A percentile compares a stretch with the other conserved stretches of the same genome.
phyloP scores from a whole-genome alignment of 2,888 invertebrate species.

The Linyphia triangularis region DNA sequence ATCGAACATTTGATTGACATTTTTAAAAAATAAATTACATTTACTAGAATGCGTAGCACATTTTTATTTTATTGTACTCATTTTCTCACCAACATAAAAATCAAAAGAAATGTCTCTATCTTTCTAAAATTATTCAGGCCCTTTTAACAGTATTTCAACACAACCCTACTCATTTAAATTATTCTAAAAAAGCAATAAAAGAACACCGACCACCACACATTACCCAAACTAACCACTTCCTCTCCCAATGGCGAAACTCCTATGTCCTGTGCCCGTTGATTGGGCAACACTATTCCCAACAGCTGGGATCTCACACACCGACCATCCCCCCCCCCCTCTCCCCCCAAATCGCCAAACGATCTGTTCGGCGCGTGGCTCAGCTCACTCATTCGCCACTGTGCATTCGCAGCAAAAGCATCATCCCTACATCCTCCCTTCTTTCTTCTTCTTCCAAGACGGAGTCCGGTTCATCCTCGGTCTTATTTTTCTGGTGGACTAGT shows the following conservation, averaged over 20 bases:
- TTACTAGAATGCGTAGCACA: no score
- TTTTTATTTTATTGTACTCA: no score
- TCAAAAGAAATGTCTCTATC: no score
- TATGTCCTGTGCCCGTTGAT: not conserved
- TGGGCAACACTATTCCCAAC: constrained; percentile 4
- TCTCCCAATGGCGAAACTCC: not conserved
- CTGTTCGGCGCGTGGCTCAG: constrained; percentile 30
- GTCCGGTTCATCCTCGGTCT: not conserved
- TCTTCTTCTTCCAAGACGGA: not conserved
- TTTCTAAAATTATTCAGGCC: no score
- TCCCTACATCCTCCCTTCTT: not conserved
- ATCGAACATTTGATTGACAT: no score
- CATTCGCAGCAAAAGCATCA: not conserved
- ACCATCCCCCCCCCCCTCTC: constrained; percentile 10
- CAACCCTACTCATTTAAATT: no score
- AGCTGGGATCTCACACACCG: constrained; percentile 7
- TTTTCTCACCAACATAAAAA: no score
- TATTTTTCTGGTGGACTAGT: not conserved
- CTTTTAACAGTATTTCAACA: no score
- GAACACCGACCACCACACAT: no score
- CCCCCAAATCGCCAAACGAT: constrained; percentile 44
- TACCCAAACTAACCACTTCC: not conserved
- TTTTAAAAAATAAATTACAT: no score
- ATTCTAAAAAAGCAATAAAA: no score
- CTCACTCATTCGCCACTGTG: constrained; percentile 55